Percentiles rank a stretch among this genome's conserved stretches.
Evolutionary conservation across 2,888 invertebrate genomes (phyloP).

Genomic region (Polydrusus cervinus): DNA sequence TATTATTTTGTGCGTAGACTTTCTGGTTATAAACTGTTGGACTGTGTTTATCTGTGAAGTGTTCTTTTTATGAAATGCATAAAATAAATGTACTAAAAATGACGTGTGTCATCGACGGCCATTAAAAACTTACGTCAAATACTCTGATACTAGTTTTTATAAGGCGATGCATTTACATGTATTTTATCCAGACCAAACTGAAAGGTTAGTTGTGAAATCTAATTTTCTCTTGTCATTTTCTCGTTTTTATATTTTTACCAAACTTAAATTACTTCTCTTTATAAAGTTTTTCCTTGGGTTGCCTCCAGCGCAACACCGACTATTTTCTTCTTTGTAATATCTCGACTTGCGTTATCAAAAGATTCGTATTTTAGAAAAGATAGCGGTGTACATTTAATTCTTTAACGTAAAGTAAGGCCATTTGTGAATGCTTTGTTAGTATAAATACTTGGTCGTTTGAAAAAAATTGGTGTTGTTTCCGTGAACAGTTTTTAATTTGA

Average conservation of each 20-base stretch:
- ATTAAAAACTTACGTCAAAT: too few species aligned
- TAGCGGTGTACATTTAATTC: not conserved
- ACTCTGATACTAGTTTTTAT: too few species aligned
- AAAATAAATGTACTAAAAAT: too few species aligned
- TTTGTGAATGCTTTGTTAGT: too few species aligned
- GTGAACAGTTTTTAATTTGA: too few species aligned
- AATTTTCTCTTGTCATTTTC: slow-evolving; percentile 3
- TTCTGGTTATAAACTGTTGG: too few species aligned
- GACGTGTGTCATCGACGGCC: too few species aligned
- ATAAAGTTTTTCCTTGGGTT: not conserved
- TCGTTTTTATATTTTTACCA: slow-evolving; percentile 3
- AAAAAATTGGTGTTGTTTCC: too few species aligned
- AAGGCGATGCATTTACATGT: not conserved
- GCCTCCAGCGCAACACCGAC: not conserved
- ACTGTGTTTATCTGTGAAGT: too few species aligned
- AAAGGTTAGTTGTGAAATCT: slow-evolving; percentile 9
- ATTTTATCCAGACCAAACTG: not conserved
- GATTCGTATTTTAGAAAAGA: slow-evolving; percentile 8
- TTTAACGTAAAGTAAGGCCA: not conserved
- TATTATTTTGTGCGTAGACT: too few species aligned
- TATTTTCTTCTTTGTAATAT: slow-evolving; percentile 10
- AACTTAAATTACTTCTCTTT: slow-evolving; percentile 7
- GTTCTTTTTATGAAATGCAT: too few species aligned
- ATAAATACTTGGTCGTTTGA: too few species aligned
- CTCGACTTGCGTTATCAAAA: slow-evolving; percentile 7